phyloP scores from a whole-genome alignment of 1,140 invertebrate genomes.

The Ostrea denselamellosa region DNA sequence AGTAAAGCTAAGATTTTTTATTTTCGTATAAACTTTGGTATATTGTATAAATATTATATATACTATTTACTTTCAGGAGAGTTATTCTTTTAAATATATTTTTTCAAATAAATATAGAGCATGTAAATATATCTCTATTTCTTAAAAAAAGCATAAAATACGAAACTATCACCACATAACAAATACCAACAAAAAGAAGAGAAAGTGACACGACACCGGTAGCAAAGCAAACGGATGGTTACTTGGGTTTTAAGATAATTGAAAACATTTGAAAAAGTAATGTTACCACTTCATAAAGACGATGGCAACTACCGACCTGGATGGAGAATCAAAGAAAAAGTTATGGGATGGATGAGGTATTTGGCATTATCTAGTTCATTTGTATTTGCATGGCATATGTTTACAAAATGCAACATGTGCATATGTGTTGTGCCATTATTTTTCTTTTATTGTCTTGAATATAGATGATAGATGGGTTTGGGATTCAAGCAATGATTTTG shows the following conservation, averaged over 20 bases:
- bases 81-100: too few species aligned
- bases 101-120: background rate
- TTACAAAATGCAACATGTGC: background rate
- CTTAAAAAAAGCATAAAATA: background rate
- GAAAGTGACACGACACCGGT: constrained; percentile 32
- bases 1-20: background rate
- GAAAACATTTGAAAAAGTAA: constrained; percentile 52
- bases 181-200: background rate
- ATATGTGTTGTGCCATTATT: background rate
- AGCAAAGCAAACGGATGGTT: background rate
- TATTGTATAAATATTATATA: background rate
- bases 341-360: constrained; percentile 79
- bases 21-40: background rate
- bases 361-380: background rate
- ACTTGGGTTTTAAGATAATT: background rate
- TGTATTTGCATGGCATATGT: background rate
- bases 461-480: too few species aligned
- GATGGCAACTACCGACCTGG: constrained; percentile 76
- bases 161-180: background rate
- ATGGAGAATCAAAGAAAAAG: constrained; percentile 76
- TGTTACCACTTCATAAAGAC: constrained; percentile 79
- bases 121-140: background rate
- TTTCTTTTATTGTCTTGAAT: background rate
- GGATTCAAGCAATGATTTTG: too few species aligned
- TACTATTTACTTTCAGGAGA: background rate